phyloP scores from a whole-genome alignment of 2,888 invertebrate species.

The Horisme vitalbata region DNA sequence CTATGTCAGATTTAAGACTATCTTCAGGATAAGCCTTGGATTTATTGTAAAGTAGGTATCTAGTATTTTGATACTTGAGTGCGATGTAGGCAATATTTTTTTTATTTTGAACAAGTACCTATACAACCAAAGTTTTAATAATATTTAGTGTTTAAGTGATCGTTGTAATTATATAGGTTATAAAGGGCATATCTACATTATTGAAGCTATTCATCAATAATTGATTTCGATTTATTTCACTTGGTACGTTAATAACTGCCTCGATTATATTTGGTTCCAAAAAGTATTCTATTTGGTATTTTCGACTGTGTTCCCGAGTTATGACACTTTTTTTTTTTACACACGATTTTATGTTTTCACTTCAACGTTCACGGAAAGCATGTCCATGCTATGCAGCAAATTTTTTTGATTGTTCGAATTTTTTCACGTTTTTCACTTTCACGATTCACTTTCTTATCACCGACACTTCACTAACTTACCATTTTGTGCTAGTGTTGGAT shows the following conservation, averaged over 20 bases:
- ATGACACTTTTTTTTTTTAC: conserved; percentile 7
- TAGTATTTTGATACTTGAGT: too few species aligned
- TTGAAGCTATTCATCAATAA: too few species aligned
- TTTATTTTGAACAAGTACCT: too few species aligned
- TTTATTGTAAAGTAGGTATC: conserved; percentile 8
- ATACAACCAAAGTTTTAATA: too few species aligned
- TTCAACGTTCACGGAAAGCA: conserved; percentile 10
- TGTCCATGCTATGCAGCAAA: too few species aligned
- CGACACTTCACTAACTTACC: conserved; percentile 62
- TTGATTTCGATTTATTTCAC: neutral
- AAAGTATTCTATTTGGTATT: neutral
- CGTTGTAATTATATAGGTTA: too few species aligned
- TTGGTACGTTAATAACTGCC: neutral
- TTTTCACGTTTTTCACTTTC: conserved; percentile 37
- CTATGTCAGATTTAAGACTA: conserved; percentile 26
- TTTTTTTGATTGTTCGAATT: conserved; percentile 23
- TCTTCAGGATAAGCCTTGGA: conserved; percentile 19
- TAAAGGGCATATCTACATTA: too few species aligned
- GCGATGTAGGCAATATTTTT: too few species aligned
- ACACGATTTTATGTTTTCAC: conserved; percentile 11
- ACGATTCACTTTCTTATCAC: conserved; percentile 49
- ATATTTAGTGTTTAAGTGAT: too few species aligned
- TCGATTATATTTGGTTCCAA: neutral
- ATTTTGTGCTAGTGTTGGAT: conserved; percentile 72
- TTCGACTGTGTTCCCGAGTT: neutral